phyloP scores from a whole-genome alignment of 2,113 vertebrate genomes.

The Mustela lutreola region DNA sequence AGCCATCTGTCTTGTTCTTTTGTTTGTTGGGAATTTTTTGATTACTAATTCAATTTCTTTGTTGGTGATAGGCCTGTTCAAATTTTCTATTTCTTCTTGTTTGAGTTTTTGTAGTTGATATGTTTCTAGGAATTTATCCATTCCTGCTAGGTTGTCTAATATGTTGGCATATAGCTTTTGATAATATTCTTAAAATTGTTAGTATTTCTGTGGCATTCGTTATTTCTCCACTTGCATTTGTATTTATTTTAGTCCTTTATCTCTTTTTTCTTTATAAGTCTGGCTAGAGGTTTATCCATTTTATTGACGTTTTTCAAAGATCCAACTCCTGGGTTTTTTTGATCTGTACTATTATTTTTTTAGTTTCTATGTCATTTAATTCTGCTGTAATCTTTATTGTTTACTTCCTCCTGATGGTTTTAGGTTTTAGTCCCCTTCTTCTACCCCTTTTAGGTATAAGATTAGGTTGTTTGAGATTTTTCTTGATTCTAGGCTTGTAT shows the following conservation, averaged over 20 bases:
- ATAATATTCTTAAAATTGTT: background rate
- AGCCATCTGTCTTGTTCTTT: background rate
- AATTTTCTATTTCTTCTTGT: background rate
- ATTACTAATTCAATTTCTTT: background rate
- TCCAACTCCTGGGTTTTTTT: background rate
- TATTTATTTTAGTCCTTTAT: background rate
- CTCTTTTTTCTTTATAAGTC: background rate
- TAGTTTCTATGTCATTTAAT: background rate
- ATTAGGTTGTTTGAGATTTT: background rate
- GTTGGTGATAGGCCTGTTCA: background rate
- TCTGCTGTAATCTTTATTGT: background rate
- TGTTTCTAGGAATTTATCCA: background rate
- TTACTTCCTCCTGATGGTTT: background rate
- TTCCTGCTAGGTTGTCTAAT: background rate
- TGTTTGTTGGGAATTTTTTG: background rate
- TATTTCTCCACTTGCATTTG: background rate
- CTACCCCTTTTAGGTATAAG: background rate
- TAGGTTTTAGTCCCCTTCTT: background rate
- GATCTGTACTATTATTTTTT: background rate
- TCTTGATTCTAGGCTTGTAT: background rate
- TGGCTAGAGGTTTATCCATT: background rate
- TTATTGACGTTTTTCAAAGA: background rate
- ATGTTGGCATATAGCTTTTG: background rate
- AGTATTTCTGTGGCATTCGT: background rate
- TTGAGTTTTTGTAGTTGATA: background rate